A percentile compares a stretch with the other conserved stretches of the same genome.
These are phyloP conservation scores for Ephestia elutella DNA, from an alignment of 1,140 invertebrate genomes.

Conservation along the genomic window DNA sequence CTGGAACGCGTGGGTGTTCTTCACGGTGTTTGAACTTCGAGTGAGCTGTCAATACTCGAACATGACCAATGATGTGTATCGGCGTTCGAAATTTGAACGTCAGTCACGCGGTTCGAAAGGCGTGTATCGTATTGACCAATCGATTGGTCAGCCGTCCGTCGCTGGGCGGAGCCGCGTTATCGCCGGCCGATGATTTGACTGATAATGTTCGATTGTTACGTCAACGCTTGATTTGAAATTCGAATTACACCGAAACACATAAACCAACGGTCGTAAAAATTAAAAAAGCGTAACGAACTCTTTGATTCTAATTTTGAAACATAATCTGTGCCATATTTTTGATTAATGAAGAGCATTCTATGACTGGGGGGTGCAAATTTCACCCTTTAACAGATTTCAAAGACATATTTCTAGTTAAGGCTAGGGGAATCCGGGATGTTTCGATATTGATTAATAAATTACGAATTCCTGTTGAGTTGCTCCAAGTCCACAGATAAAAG, in stretches of 20 bases:
- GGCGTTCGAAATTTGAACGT: conserved; percentile 26
- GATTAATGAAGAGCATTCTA: conserved; percentile 25
- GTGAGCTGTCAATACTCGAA: conserved; percentile 21
- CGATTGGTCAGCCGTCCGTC: conserved; percentile 36
- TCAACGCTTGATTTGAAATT: conserved; percentile 3
- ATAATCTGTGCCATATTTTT: conserved; percentile 27
- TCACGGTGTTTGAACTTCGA: background rate
- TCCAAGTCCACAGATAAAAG: conserved; percentile 3
- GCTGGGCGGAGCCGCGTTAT: conserved; percentile 55
- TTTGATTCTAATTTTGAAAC: conserved; percentile 9
- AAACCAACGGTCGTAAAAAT: background rate
- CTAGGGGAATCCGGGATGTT: conserved; percentile 13
- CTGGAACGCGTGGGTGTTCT: background rate
- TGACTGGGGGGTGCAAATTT: conserved; percentile 12
- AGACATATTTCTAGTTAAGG: conserved; percentile 22
- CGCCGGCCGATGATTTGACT: conserved; percentile 49
- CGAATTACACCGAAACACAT: background rate
- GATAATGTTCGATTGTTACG: conserved; percentile 33
- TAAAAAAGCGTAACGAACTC: conserved; percentile 10
- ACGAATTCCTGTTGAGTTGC: conserved; percentile 13
- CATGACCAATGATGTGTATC: conserved; percentile 9
- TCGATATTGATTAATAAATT: conserved; percentile 23
- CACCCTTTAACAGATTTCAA: conserved; percentile 17
- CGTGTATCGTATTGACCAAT: conserved; percentile 54
- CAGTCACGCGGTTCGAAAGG: conserved; percentile 19